Evolutionary conservation across 2,113 vertebrate species (phyloP).

Genomic region (Procavia capensis): DNA sequence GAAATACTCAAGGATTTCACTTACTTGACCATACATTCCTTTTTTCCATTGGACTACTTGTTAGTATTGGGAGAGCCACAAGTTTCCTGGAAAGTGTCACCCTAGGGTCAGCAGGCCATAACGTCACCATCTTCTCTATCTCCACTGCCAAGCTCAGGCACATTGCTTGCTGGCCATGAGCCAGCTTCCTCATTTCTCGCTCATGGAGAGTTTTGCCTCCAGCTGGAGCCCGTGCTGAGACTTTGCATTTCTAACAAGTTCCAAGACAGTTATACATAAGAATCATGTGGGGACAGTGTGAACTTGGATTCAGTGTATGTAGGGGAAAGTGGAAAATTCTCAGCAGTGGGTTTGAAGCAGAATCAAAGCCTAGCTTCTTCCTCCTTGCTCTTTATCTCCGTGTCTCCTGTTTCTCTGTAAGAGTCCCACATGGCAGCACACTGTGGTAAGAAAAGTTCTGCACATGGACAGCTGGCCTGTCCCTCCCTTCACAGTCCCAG

Average conservation of each 20-base stretch:
- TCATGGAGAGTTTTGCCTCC: neutral
- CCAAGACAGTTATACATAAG: too few relatives aligned
- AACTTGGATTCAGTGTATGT: too few relatives aligned
- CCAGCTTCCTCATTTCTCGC: neutral
- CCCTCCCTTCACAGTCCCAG: neutral
- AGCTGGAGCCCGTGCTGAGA: too few relatives aligned
- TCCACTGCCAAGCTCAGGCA: neutral
- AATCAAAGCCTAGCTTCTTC: too few relatives aligned
- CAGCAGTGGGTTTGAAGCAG: too few relatives aligned
- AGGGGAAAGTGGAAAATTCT: too few relatives aligned
- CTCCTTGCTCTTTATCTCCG: neutral
- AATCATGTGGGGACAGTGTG: too few relatives aligned
- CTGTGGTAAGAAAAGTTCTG: neutral
- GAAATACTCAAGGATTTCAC: too few relatives aligned
- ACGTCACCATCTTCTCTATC: neutral
- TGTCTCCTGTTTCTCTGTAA: neutral
- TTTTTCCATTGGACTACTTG: neutral
- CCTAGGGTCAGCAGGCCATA: neutral
- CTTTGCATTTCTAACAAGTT: too few relatives aligned
- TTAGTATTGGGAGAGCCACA: neutral
- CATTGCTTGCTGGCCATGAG: neutral
- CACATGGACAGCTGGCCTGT: accelerated
- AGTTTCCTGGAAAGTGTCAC: neutral
- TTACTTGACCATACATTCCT: neutral
- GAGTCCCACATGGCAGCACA: neutral